Percentiles rank a stretch among this genome's conserved stretches.
Conservation (phyloP, 2,797 vertebrate species). For the Rhinogobio ventralis region DNA sequence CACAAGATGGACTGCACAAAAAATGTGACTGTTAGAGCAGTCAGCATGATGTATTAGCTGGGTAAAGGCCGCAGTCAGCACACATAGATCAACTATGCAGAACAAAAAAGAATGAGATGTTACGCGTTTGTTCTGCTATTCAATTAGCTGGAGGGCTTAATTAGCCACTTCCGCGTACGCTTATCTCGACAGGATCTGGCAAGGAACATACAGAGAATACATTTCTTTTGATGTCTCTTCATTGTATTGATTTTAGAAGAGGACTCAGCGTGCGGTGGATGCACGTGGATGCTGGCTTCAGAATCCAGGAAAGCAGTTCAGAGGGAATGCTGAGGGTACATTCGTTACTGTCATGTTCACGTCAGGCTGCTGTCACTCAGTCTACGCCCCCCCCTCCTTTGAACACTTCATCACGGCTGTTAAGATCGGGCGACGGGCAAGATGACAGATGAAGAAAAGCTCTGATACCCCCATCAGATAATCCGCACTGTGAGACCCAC, state of each 20-base stretch:
- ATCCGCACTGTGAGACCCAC: slow-evolving; percentile 69
- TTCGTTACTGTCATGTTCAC: slow-evolving; percentile 66
- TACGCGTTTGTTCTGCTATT: slow-evolving; percentile 48
- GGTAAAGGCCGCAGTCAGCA: slow-evolving; percentile 41
- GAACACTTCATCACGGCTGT: slow-evolving; percentile 61
- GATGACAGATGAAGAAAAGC: slow-evolving; percentile 74
- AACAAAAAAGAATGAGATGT: slow-evolving; percentile 50
- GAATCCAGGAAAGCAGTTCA: slow-evolving; percentile 47
- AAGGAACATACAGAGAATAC: slow-evolving; percentile 41
- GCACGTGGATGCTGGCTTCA: slow-evolving; percentile 10
- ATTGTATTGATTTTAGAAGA: slow-evolving; percentile 58
- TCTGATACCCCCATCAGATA: slow-evolving; percentile 74
- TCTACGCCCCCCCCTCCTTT: slow-evolving; percentile 6
- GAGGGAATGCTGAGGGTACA: slow-evolving; percentile 60
- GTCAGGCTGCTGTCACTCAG: slow-evolving; percentile 73
- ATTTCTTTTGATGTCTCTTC: slow-evolving; percentile 60
- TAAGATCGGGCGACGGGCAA: slow-evolving; percentile 70
- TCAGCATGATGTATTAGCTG: slow-evolving; percentile 37
- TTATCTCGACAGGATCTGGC: slow-evolving; percentile 51
- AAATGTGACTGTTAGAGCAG: slow-evolving; percentile 32
- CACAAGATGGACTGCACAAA: slow-evolving; percentile 11
- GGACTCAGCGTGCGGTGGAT: slow-evolving; percentile 15
- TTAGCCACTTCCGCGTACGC: slow-evolving; percentile 53
- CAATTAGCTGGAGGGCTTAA: slow-evolving; percentile 60
- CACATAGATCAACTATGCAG: slow-evolving; percentile 44